phyloP scores from a whole-genome alignment of 2,888 invertebrate species.

The Litoditis marina region DNA sequence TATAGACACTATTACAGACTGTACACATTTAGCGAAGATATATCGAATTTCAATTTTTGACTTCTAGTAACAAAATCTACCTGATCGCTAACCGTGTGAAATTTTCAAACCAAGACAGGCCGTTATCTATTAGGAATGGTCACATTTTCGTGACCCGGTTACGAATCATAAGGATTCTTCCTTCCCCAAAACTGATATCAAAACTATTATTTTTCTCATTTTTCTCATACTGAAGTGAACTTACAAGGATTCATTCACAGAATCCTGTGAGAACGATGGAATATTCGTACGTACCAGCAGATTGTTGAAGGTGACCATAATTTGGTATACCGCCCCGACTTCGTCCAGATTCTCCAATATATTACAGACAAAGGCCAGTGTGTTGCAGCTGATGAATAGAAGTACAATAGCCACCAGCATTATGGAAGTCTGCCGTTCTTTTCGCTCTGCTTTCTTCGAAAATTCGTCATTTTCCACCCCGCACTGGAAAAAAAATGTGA shows the following conservation, averaged over 20 bases:
- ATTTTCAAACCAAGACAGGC: too few relatives aligned
- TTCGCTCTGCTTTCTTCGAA: conserved; percentile 41
- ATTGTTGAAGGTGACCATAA: conserved; percentile 50
- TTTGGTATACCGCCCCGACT: conserved; percentile 32
- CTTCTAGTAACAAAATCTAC: too few relatives aligned
- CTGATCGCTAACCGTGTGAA: too few relatives aligned
- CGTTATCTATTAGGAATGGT: too few relatives aligned
- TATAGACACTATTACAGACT: too few relatives aligned
- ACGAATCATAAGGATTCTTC: too few relatives aligned
- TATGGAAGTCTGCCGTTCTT: conserved; percentile 55
- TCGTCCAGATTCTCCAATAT: conserved; percentile 54
- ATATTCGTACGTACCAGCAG: conserved; percentile 36
- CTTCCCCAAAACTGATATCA: too few relatives aligned
- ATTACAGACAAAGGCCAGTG: conserved; percentile 53
- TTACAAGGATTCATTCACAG: background rate
- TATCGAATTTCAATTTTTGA: too few relatives aligned
- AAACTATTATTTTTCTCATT: too few relatives aligned
- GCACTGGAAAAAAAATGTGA: conserved; percentile 31
- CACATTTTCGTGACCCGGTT: too few relatives aligned
- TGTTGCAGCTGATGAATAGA: conserved; percentile 53
- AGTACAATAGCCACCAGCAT: conserved; percentile 56
- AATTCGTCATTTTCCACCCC: conserved; percentile 41
- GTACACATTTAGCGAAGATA: too few relatives aligned
- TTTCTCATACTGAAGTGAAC: too few relatives aligned
- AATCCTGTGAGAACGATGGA: background rate